Conservation (phyloP, 2,797 vertebrate genomes). For the Xenops minutus region DNA sequence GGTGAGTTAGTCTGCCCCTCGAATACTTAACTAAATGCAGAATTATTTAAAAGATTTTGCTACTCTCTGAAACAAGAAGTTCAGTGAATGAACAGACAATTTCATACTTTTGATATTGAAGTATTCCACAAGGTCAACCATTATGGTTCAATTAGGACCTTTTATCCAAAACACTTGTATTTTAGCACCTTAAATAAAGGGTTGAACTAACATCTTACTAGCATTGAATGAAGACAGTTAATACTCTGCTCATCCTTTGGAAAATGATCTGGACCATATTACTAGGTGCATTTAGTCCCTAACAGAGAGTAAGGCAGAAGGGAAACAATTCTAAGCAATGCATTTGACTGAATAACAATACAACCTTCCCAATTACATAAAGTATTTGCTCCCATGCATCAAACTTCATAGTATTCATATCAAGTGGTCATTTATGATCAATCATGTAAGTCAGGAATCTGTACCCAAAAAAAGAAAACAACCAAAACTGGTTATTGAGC, state of each 20-base stretch:
- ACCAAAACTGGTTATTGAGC: background rate
- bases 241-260: background rate
- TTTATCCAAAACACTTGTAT: slow-evolving; percentile 14
- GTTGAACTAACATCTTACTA: background rate
- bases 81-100: background rate
- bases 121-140: slow-evolving; percentile 12
- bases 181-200: slow-evolving; percentile 64
- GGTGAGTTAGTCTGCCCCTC: background rate
- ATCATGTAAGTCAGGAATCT: background rate
- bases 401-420: background rate
- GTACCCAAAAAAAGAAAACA: background rate
- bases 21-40: background rate
- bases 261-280: background rate
- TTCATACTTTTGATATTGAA: background rate
- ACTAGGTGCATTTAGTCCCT: background rate
- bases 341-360: background rate
- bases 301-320: slow-evolving; percentile 1
- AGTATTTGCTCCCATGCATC: background rate
- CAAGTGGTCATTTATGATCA: background rate
- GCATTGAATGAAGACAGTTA: background rate
- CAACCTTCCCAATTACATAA: background rate
- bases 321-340: background rate
- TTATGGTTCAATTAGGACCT: slow-evolving; percentile 41
- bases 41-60: background rate
- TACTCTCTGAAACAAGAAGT: background rate